Evolutionary conservation across 2,888 invertebrate genomes (phyloP).

Genomic region (Eristalis pertinax): DNA sequence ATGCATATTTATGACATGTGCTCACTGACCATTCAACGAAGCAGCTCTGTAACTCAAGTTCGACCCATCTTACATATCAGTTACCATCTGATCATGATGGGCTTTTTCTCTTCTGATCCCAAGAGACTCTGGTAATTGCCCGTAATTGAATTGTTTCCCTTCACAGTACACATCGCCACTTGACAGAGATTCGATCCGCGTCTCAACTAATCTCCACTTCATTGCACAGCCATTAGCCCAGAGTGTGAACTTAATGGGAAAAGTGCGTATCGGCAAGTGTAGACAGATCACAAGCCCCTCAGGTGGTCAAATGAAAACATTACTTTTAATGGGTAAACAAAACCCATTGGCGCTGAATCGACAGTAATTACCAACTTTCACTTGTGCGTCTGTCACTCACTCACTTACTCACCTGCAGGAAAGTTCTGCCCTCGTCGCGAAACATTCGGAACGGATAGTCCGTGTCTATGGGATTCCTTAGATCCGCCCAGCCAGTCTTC

Average conservation of each 20-base stretch:
- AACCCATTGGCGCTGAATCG: not conserved
- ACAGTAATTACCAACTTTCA: conserved; percentile 27
- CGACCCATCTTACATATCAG: too few relatives aligned
- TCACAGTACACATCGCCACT: not conserved
- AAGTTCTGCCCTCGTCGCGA: conserved; percentile 90
- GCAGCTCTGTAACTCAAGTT: too few relatives aligned
- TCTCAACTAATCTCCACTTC: not conserved
- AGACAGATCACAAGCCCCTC: not conserved
- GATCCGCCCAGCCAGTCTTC: conserved; percentile 89
- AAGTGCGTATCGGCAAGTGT: not conserved
- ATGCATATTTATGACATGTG: too few relatives aligned
- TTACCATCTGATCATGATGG: too few relatives aligned
- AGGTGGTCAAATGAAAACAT: not conserved
- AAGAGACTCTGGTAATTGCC: too few relatives aligned
- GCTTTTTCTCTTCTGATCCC: too few relatives aligned
- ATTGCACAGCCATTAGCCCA: not conserved
- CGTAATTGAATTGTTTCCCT: not conserved
- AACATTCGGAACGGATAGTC: conserved; percentile 92
- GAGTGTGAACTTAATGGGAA: not conserved
- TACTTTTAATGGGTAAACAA: not conserved
- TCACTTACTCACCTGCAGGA: conserved; percentile 85
- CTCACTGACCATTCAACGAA: too few relatives aligned
- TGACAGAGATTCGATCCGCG: not conserved
- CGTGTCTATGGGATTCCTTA: conserved; percentile 88
- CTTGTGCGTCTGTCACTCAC: not conserved